Conservation (phyloP, 2,888 invertebrate species). For the Cheilosia soror region DNA sequence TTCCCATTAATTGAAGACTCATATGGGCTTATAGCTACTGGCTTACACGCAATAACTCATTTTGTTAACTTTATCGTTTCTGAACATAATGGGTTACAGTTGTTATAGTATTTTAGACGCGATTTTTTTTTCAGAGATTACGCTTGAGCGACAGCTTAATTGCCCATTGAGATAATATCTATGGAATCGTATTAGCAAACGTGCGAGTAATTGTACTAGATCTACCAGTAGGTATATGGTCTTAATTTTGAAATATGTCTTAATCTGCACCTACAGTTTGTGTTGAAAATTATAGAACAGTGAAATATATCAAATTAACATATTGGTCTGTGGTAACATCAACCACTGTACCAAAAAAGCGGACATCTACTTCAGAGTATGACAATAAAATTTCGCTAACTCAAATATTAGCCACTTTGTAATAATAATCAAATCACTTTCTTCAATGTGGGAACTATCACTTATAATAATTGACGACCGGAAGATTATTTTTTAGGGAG, state of each 20-base stretch:
- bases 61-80: slow-evolving; percentile 21
- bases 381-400: too few species aligned
- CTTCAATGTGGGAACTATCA: too few species aligned
- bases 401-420: too few species aligned
- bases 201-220: slow-evolving; percentile 16
- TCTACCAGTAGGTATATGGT: background rate
- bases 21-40: slow-evolving; percentile 16
- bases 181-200: slow-evolving; percentile 11
- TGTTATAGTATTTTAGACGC: slow-evolving; percentile 24
- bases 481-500: too few species aligned
- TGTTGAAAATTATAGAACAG: background rate
- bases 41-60: slow-evolving; percentile 52
- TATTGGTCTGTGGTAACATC: too few species aligned
- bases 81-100: slow-evolving; percentile 19
- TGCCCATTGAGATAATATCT: slow-evolving; percentile 48
- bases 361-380: too few species aligned
- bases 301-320: too few species aligned
- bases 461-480: too few species aligned
- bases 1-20: slow-evolving; percentile 6
- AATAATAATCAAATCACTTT: too few species aligned
- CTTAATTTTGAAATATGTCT: slow-evolving; percentile 20
- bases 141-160: slow-evolving; percentile 47
- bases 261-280: background rate
- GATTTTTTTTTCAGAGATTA: slow-evolving; percentile 33
- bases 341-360: too few species aligned